Percentiles rank a stretch among this genome's conserved stretches.
phyloP scores from a whole-genome alignment of 2,113 vertebrate species.

The Myocastor coypus region DNA sequence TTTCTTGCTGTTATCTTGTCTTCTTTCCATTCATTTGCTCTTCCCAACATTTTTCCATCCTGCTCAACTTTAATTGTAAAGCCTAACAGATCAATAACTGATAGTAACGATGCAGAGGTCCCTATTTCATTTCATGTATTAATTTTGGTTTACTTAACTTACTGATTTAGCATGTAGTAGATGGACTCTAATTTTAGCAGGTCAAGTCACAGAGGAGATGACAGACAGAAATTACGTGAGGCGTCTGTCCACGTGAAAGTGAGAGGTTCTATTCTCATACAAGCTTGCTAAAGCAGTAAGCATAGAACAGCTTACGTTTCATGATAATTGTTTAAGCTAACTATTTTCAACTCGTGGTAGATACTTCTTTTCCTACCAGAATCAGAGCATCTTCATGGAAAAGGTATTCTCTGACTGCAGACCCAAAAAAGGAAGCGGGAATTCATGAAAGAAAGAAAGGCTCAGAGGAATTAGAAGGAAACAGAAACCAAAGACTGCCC shows the following conservation, averaged over 20 bases:
- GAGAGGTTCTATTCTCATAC: background rate
- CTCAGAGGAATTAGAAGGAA: background rate
- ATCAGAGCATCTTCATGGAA: background rate
- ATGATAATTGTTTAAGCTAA: background rate
- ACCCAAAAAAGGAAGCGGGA: background rate
- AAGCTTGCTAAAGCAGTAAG: background rate
- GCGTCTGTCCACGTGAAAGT: background rate
- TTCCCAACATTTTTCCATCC: background rate
- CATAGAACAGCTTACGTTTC: background rate
- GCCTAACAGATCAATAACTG: background rate
- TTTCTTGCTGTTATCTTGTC: background rate
- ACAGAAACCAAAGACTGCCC: background rate
- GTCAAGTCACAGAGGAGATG: background rate
- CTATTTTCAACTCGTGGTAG: background rate
- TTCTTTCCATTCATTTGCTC: background rate
- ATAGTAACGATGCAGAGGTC: background rate
- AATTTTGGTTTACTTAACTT: background rate
- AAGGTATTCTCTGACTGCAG: background rate
- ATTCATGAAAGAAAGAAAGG: background rate
- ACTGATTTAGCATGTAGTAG: background rate
- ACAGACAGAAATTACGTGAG: background rate
- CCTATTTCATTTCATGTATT: background rate
- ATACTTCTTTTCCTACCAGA: background rate
- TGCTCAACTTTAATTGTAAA: background rate
- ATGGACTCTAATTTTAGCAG: slow-evolving; percentile 10